Percentiles rank a stretch among this genome's conserved stretches.
Evolutionary conservation across 2,113 vertebrate genomes (phyloP).

Genomic region (Pelobates fuscus): DNA sequence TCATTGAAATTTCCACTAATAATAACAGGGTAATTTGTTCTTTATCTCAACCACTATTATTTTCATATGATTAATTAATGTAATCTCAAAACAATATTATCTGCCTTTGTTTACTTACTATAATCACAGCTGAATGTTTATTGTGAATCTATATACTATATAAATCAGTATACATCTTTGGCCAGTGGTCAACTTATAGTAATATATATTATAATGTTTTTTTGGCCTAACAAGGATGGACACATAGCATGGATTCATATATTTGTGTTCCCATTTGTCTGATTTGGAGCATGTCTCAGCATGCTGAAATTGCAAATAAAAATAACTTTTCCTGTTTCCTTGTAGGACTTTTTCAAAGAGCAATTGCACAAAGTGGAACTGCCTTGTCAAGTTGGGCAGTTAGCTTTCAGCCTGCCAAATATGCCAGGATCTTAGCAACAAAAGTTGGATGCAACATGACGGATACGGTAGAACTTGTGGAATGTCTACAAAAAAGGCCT

Average conservation of each 20-base stretch:
- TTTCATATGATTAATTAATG: background rate
- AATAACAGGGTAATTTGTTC: background rate
- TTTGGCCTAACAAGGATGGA: too few species aligned
- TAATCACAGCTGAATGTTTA: background rate
- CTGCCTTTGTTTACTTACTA: background rate
- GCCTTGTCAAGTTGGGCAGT: conserved; percentile 98
- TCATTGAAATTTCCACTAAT: background rate
- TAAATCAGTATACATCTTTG: background rate
- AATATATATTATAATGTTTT: too few species aligned
- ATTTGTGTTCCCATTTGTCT: too few species aligned
- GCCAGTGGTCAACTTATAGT: too few species aligned
- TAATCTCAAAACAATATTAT: background rate
- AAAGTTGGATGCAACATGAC: conserved; percentile 96
- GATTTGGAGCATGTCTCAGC: too few species aligned
- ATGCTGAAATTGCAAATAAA: background rate
- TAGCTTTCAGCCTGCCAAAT: conserved; percentile 96
- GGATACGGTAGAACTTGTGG: conserved; percentile 91
- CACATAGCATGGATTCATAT: too few species aligned
- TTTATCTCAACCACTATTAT: background rate
- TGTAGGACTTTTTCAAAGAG: conserved; percentile 95
- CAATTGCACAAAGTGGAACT: conserved; percentile 96
- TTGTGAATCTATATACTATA: background rate
- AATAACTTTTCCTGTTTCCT: conserved; percentile 52
- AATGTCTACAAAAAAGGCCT: conserved; percentile 94
- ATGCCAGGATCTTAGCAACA: conserved; percentile 90